Base-by-base conservation (phyloP, 1,140 invertebrate species). In the Atta colombica region DNA sequence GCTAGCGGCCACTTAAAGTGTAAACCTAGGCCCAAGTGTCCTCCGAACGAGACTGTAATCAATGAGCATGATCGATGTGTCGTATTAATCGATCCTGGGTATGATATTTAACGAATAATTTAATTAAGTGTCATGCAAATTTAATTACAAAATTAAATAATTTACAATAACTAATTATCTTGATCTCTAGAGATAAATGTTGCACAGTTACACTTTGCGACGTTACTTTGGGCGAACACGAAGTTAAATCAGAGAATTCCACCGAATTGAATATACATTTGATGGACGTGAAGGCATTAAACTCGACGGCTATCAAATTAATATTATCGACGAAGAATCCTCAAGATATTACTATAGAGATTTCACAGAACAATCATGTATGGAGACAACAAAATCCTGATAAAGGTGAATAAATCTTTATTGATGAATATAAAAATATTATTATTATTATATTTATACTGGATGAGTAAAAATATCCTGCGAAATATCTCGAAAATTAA, bases 201-300 rank as follows among this genome's bases (percentile, higher is more conserved):
- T 99, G 98, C 90, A 98, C 97, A 60, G 96, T 98, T 86, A 97
- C 98, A 69, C 95, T 98, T 1, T 98, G 98, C 92, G 97, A 98
- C 90, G 97, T 98, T 2, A 97, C 97, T 2, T 95, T 97, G 12
- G 97, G 97, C 82, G 97, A 97, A 87, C 97, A 97, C 69, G 97
- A 98, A 87, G 96, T 96, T 31, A 95, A 94, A 85, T 63, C 94
- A 0, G 95, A 95, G 77, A 93, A 88, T 71, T 91, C 93, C 0
- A 85, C 87, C 1, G 94, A 95, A 68, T 51, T 94, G 14, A 88
- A 78, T 1, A 93, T 94, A 7, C 95, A 95, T 80, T 82, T 95
- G 16, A 95, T 93, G 1, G 94, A 95, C 14, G 92, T 94, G 0
- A 95, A 95, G 87, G 93, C 94, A 21, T 77, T 95, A 2, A 95